A percentile compares a stretch with the other conserved stretches of the same genome.
These are phyloP conservation scores for Xenopus borealis DNA, from an alignment of 2,113 vertebrate species.

Conservation along the genomic window DNA sequence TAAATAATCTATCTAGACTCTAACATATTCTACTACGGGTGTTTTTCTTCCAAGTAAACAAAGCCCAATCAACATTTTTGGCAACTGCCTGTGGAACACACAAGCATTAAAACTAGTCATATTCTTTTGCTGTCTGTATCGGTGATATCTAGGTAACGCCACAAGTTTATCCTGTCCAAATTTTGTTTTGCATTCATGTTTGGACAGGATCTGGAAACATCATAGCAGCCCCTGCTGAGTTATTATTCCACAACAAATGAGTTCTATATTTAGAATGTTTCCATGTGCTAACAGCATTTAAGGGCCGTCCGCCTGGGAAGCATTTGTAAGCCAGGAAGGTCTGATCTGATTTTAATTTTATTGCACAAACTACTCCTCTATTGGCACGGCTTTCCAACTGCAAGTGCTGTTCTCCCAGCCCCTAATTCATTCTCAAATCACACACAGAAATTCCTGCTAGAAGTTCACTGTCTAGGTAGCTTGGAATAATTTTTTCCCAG, in stretches of 20 bases:
- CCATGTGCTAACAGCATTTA: constrained; percentile 70
- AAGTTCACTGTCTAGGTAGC: background rate
- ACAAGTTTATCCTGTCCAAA: background rate
- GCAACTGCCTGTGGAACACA: too few relatives aligned
- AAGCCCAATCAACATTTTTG: too few relatives aligned
- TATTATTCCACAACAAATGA: constrained; percentile 71
- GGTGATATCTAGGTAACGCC: background rate
- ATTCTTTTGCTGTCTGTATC: background rate
- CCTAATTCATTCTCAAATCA: background rate
- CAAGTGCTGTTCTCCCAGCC: background rate
- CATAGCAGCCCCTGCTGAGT: constrained; percentile 51
- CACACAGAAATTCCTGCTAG: background rate
- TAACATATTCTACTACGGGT: too few relatives aligned
- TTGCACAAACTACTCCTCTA: constrained; percentile 31
- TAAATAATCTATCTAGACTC: too few relatives aligned
- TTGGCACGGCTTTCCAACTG: constrained; percentile 11
- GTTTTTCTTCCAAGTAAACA: too few relatives aligned
- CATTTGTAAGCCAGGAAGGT: constrained; percentile 65
- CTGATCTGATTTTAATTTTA: constrained; percentile 36
- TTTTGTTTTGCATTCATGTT: constrained; percentile 13
- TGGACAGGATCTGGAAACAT: constrained; percentile 58
- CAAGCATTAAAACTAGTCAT: too few relatives aligned
- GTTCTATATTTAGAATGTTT: constrained; percentile 84
- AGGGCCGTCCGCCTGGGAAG: constrained; percentile 64
- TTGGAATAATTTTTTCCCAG: too few relatives aligned